These are phyloP conservation scores for Enteromius fasciolatus DNA, from an alignment of 2,797 vertebrate species.

Conservation along the genomic window DNA sequence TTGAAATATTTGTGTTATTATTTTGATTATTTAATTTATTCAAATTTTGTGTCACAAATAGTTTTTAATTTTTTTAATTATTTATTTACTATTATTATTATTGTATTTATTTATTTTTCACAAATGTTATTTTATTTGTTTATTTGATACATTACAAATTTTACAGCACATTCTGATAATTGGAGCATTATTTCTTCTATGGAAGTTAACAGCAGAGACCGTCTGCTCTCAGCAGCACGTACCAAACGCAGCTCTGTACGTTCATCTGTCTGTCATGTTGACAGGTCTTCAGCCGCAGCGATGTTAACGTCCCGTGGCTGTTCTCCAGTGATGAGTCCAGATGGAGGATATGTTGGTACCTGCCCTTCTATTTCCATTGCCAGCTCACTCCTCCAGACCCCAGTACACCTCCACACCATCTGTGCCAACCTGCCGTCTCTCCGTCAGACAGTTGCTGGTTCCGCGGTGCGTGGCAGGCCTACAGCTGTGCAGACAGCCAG, in stretches of 20 bases:
- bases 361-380: slow-evolving; percentile 54
- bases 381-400: slow-evolving; percentile 24
- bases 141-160: not conserved
- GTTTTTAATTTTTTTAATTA: not conserved
- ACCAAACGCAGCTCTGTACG: slow-evolving; percentile 60
- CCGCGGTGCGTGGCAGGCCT: slow-evolving; percentile 54
- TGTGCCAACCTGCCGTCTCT: slow-evolving; percentile 70
- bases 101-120: not conserved
- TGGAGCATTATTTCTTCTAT: slow-evolving; percentile 5
- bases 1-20: not conserved
- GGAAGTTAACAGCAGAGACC: slow-evolving; percentile 26
- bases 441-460: slow-evolving; percentile 65
- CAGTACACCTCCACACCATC: slow-evolving; percentile 64
- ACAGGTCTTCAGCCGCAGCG: slow-evolving; percentile 69
- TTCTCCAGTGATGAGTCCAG: slow-evolving; percentile 71
- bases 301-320: slow-evolving; percentile 68
- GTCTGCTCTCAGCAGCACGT: slow-evolving; percentile 38
- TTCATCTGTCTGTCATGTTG: slow-evolving; percentile 67
- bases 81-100: not conserved
- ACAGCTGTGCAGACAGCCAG: slow-evolving; percentile 66
- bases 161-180: slow-evolving; percentile 7
- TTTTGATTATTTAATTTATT: not conserved
- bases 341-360: slow-evolving; percentile 72
- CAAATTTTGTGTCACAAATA: not conserved
- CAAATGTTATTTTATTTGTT: not conserved